Evolutionary conservation across 2,797 vertebrate species (phyloP).

Genomic region (Chrosomus eos): DNA sequence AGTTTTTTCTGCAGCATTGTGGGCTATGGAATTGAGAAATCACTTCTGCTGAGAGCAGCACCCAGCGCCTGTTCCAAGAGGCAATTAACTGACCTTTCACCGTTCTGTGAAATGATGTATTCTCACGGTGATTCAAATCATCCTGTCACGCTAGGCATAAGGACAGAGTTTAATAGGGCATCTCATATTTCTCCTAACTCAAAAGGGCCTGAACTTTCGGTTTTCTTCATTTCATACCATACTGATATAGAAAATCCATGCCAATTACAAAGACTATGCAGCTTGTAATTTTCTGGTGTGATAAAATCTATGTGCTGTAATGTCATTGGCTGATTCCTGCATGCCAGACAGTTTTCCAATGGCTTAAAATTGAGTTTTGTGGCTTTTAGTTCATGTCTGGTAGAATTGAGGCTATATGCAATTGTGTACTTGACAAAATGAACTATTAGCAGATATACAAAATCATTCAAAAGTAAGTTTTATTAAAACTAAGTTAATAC

Average conservation of each 20-base stretch:
- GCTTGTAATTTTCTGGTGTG: conserved; percentile 12
- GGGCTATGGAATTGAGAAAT: conserved; percentile 40
- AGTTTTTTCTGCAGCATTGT: conserved; percentile 47
- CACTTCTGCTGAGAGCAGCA: conserved; percentile 41
- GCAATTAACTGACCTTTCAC: conserved; percentile 60
- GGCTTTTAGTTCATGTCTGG: neutral
- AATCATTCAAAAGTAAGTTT: neutral
- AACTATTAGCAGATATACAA: neutral
- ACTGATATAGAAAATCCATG: conserved; percentile 22
- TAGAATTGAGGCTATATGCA: neutral
- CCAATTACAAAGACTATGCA: conserved; percentile 20
- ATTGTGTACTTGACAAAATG: neutral
- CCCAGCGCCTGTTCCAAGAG: conserved; percentile 24
- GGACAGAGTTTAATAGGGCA: conserved; percentile 4
- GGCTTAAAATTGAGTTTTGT: conserved; percentile 7
- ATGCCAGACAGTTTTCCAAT: conserved; percentile 12
- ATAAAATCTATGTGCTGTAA: conserved; percentile 21
- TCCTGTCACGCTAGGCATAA: conserved; percentile 28
- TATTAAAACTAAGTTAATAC: neutral
- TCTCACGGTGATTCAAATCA: conserved; percentile 49
- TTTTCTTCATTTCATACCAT: conserved; percentile 9
- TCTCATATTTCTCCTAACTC: conserved; percentile 35
- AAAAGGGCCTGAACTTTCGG: conserved; percentile 6
- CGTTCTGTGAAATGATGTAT: conserved; percentile 57
- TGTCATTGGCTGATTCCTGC: neutral